These are phyloP conservation scores for Drosophila acutilabella DNA, from an alignment of 2,888 invertebrate genomes.

Conservation along the genomic window DNA sequence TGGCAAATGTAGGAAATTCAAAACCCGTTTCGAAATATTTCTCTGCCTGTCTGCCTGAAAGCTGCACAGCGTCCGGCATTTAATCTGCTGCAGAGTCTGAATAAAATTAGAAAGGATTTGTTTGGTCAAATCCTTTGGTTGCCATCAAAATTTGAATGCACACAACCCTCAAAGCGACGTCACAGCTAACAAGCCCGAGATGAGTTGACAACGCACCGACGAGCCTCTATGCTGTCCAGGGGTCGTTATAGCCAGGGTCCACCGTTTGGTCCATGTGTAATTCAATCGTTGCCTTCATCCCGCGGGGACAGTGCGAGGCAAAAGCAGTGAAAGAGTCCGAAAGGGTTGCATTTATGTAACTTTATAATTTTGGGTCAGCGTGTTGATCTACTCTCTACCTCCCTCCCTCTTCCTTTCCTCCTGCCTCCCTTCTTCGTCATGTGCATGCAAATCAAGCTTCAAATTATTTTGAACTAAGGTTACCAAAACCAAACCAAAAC, in stretches of 20 bases:
- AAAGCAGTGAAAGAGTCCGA: constrained; percentile 1
- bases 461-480: constrained; percentile 62
- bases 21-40: constrained; percentile 64
- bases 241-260: constrained; percentile 56
- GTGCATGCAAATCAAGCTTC: constrained; percentile 64
- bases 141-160: constrained; percentile 62
- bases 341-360: constrained; percentile 72
- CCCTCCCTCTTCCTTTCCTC: constrained; percentile 22
- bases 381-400: constrained; percentile 36
- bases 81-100: constrained; percentile 66
- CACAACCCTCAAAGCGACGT: constrained; percentile 56
- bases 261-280: constrained; percentile 55
- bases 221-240: constrained; percentile 53
- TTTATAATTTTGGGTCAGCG: constrained; percentile 77
- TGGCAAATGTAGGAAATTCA: constrained; percentile 64
- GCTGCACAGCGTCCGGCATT: constrained; percentile 70
- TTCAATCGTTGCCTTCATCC: constrained; percentile 43
- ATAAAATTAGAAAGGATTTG: constrained; percentile 75
- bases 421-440: neutral
- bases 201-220: constrained; percentile 48
- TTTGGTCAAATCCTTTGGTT: constrained; percentile 72
- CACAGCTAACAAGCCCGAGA: constrained; percentile 41
- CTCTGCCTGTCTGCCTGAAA: constrained; percentile 42
- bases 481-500: constrained; percentile 8
- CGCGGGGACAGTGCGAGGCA: constrained; percentile 37